Percentiles rank a stretch among this genome's conserved stretches.
phyloP scores from a whole-genome alignment of 23 tunicate species.

The Ascidia mentula region DNA sequence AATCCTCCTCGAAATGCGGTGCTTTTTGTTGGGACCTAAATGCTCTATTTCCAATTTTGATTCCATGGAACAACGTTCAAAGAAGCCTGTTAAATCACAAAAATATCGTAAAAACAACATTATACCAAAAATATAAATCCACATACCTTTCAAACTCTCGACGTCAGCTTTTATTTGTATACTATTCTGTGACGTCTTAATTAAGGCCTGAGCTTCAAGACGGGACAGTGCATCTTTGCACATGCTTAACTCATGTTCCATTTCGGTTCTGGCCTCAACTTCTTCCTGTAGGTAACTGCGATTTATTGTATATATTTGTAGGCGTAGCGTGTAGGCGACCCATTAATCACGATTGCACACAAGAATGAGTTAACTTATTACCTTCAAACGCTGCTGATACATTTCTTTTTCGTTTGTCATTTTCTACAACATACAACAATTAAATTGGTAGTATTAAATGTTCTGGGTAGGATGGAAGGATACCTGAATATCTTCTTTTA shows the following conservation, averaged over 20 bases:
- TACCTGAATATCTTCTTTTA: background rate
- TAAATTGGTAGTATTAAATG: too few relatives aligned
- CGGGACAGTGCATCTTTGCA: background rate
- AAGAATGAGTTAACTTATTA: too few relatives aligned
- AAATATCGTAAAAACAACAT: too few relatives aligned
- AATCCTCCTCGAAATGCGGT: background rate
- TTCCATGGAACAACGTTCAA: background rate
- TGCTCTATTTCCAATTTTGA: background rate
- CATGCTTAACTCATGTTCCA: background rate
- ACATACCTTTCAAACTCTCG: constrained; percentile 1
- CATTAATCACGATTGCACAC: too few relatives aligned
- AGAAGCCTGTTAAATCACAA: background rate
- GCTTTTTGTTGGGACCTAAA: background rate
- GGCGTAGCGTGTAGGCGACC: too few relatives aligned
- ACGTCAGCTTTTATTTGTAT: background rate
- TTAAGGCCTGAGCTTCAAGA: background rate
- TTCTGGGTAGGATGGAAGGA: background rate
- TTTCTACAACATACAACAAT: background rate
- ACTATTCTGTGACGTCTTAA: background rate
- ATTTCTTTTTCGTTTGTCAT: background rate
- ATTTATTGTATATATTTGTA: too few relatives aligned
- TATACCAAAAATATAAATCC: too few relatives aligned
- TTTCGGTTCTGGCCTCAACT: background rate
- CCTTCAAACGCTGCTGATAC: background rate
- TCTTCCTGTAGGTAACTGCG: background rate